phyloP scores from a whole-genome alignment of 2,888 invertebrate species.

The Sylvicola cinctus region DNA sequence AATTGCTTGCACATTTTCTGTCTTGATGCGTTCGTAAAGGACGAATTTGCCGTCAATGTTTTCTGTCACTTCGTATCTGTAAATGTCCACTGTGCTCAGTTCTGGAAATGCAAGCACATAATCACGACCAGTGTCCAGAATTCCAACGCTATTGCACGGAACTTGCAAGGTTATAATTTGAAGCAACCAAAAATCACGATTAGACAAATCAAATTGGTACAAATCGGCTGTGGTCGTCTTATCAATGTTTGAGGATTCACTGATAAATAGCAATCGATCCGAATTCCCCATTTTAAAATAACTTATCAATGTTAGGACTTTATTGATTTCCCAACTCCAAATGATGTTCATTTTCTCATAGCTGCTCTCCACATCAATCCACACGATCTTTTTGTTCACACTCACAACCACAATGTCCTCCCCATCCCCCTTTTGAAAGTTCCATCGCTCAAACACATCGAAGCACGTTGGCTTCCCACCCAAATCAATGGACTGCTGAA shows the following conservation, averaged over 20 bases:
- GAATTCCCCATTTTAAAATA: conserved; percentile 13
- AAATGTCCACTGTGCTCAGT: conserved; percentile 14
- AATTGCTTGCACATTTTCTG: conserved; percentile 15
- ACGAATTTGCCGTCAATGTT: conserved; percentile 11
- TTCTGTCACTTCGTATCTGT: conserved; percentile 11
- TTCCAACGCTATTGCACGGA: conserved; percentile 12
- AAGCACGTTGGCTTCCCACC: conserved; percentile 6
- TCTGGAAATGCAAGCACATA: conserved; percentile 19
- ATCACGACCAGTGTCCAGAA: conserved; percentile 19
- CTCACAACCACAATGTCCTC: conserved; percentile 12
- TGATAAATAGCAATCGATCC: conserved; percentile 14
- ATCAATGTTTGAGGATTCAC: conserved; percentile 8
- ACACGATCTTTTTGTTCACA: conserved; percentile 13
- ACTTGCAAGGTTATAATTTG: conserved; percentile 16
- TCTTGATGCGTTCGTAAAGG: conserved; percentile 8
- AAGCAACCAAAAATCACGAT: conserved; percentile 18
- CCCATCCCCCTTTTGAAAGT: conserved; percentile 10
- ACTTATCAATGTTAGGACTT: conserved; percentile 11
- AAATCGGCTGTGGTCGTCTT: conserved; percentile 13
- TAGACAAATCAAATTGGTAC: conserved; percentile 15
- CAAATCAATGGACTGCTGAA: conserved; percentile 3
- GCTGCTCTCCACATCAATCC: conserved; percentile 12
- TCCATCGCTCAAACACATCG: conserved; percentile 16
- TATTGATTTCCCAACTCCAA: conserved; percentile 17
- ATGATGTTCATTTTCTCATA: conserved; percentile 9